Percentiles rank a stretch among this genome's conserved stretches.
These are phyloP conservation scores for Eudemis profundana DNA, from an alignment of 2,888 invertebrate genomes.

Conservation along the genomic window DNA sequence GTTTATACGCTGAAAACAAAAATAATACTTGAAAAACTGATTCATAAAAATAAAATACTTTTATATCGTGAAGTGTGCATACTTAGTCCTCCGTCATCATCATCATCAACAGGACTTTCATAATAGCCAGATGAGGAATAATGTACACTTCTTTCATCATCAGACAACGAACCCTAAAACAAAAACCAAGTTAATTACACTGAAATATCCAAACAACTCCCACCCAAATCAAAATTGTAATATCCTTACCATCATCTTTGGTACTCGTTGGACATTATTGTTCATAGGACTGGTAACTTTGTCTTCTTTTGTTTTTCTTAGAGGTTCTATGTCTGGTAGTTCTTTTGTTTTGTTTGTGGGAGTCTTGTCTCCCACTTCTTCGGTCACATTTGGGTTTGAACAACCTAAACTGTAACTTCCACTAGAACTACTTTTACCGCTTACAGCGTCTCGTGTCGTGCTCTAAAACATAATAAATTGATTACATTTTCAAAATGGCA, in stretches of 20 bases:
- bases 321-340: constrained; percentile 58
- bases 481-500: no score
- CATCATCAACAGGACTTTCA: constrained; percentile 90
- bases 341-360: constrained; percentile 65
- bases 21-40: constrained; percentile 10
- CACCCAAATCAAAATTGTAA: not conserved
- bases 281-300: constrained; percentile 57
- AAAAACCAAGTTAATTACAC: constrained; percentile 23
- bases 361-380: constrained; percentile 64
- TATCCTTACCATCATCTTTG: constrained; percentile 73
- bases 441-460: constrained; percentile 67
- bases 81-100: constrained; percentile 84
- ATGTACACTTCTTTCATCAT: constrained; percentile 89
- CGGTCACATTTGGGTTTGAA: constrained; percentile 77
- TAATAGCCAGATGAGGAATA: constrained; percentile 91
- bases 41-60: not conserved
- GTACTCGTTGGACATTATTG: constrained; percentile 70
- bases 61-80: constrained; percentile 48
- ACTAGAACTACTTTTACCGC: constrained; percentile 82
- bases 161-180: constrained; percentile 86
- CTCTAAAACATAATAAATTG: constrained; percentile 51
- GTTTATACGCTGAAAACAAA: constrained; percentile 75
- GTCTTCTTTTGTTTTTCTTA: constrained; percentile 58
- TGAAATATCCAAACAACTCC: not conserved
- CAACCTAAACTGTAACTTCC: constrained; percentile 82